These are phyloP conservation scores for Sclerodermus sp. DNA, from an alignment of 2,888 invertebrate genomes.

Conservation along the genomic window DNA sequence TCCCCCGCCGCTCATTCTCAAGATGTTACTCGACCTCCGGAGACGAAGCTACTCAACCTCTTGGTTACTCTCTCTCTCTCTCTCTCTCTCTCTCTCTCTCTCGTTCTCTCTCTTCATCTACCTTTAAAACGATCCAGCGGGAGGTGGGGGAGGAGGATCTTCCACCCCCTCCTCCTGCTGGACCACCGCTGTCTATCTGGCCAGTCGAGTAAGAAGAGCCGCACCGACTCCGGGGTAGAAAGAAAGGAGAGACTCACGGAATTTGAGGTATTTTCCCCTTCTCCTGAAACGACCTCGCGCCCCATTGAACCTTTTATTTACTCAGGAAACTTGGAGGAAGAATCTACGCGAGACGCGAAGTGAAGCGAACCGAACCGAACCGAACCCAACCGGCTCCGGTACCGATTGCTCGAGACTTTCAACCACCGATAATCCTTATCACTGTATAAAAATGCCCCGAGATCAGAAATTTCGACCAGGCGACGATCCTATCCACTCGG, in stretches of 20 bases:
- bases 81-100: constrained; percentile 8
- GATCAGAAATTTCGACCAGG: too few relatives aligned
- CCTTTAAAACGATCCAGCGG: neutral
- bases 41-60: constrained; percentile 19
- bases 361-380: too few relatives aligned
- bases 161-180: too few relatives aligned
- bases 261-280: constrained; percentile 39
- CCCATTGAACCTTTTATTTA: constrained; percentile 44
- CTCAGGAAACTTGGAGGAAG: constrained; percentile 22
- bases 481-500: too few relatives aligned
- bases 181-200: neutral
- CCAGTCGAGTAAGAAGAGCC: neutral
- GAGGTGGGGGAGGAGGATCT: neutral
- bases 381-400: constrained; percentile 16
- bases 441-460: neutral
- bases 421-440: constrained; percentile 16
- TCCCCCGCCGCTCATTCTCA: constrained; percentile 8
- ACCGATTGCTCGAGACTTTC: constrained; percentile 22
- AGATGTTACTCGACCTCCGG: constrained; percentile 21
- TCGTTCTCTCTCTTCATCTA: constrained; percentile 6
- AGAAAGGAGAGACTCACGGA: constrained; percentile 22
- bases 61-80: constrained; percentile 7
- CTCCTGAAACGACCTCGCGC: constrained; percentile 32
- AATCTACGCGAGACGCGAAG: constrained; percentile 24
- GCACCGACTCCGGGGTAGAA: constrained; percentile 1